Percentiles rank a stretch among this genome's conserved stretches.
phyloP scores from a whole-genome alignment of 2,113 vertebrate genomes.

The Chamaetylas fuelleborni region DNA sequence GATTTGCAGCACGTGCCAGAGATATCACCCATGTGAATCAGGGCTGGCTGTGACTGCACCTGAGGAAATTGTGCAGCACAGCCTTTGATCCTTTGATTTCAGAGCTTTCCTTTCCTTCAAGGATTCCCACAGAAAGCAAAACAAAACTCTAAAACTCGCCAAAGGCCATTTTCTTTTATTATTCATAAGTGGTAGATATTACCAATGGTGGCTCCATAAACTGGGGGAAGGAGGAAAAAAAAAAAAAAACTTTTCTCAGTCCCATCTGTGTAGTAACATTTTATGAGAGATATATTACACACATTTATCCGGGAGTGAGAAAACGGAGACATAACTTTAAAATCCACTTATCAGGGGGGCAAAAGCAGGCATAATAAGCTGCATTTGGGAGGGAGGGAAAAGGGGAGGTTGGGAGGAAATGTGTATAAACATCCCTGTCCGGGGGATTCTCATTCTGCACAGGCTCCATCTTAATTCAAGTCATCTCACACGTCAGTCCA shows the following conservation, averaged over 20 bases:
- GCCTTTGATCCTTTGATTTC: background rate
- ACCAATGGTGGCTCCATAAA: constrained; percentile 36
- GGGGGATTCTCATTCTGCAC: background rate
- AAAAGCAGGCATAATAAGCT: background rate
- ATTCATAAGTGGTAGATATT: constrained; percentile 54
- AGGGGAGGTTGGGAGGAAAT: background rate
- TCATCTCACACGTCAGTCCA: background rate
- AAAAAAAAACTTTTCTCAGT: background rate
- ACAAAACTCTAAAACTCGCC: constrained; percentile 6
- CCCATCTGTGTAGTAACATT: constrained; percentile 41
- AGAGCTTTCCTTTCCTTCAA: background rate
- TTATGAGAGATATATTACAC: constrained; percentile 30
- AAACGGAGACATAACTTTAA: background rate
- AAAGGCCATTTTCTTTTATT: constrained; percentile 47
- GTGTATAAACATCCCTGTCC: background rate
- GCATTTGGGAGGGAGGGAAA: background rate
- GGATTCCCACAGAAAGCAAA: constrained; percentile 21
- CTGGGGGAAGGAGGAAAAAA: background rate
- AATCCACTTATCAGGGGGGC: background rate
- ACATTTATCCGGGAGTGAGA: background rate
- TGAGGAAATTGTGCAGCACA: background rate
- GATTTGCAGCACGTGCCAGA: background rate
- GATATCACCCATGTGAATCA: background rate
- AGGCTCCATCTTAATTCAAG: constrained; percentile 11
- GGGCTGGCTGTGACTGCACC: background rate